Conservation (phyloP, 92 coral and sea anemone genomes). For the Metridium senile region DNA sequence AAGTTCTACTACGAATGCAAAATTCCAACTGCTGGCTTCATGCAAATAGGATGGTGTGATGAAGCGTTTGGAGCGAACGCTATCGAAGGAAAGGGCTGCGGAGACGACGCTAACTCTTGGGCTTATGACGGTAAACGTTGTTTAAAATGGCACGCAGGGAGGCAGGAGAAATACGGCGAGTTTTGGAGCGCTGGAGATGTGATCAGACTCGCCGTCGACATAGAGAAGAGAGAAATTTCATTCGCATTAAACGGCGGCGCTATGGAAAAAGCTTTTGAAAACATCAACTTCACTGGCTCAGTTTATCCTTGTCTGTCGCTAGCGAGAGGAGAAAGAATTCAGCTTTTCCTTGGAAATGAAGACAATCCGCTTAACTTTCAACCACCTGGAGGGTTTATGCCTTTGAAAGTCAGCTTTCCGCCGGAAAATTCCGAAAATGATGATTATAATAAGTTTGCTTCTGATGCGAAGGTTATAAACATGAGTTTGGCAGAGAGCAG, state of each 20-base stretch:
- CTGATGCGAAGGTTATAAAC: conserved; percentile 55
- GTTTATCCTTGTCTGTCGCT: conserved; percentile 73
- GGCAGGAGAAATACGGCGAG: conserved; percentile 53
- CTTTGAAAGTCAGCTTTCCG: conserved; percentile 36
- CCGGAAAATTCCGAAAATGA: conserved; percentile 20
- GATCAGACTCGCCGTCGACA: conserved; percentile 56
- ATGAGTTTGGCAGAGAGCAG: conserved; percentile 68
- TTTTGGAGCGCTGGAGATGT: conserved; percentile 67
- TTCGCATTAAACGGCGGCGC: conserved; percentile 65
- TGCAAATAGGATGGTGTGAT: conserved; percentile 78
- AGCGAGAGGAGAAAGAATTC: conserved; percentile 62
- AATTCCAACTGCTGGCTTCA: conserved; percentile 58
- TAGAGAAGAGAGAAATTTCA: conserved; percentile 38
- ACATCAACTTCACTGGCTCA: conserved; percentile 41
- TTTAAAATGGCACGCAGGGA: conserved; percentile 59
- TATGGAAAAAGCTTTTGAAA: conserved; percentile 59
- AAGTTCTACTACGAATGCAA: conserved; percentile 72
- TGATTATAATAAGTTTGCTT: conserved; percentile 45
- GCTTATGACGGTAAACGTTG: conserved; percentile 67
- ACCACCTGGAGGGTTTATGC: conserved; percentile 60
- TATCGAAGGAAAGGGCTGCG: conserved; percentile 70
- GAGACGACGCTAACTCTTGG: conserved; percentile 73
- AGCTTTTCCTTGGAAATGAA: conserved; percentile 52
- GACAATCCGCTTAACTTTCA: conserved; percentile 50
- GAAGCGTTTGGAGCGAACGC: conserved; percentile 60